Evolutionary conservation across 1,140 invertebrate genomes (phyloP).

Genomic region (Phortica variegata): DNA sequence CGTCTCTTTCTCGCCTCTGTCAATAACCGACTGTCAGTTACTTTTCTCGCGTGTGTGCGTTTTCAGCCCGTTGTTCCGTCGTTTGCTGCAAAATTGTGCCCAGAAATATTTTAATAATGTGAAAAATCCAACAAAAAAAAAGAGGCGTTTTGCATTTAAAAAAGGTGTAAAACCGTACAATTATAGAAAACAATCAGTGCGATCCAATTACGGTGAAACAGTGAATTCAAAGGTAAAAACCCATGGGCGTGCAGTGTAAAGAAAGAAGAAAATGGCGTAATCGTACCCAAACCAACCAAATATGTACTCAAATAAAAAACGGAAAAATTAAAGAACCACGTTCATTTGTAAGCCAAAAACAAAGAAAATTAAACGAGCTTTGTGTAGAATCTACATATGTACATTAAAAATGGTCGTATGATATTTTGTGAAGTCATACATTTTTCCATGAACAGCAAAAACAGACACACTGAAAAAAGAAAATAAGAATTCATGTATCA

Average conservation of each 20-base stretch:
- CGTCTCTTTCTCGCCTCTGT: no score
- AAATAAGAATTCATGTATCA: no score
- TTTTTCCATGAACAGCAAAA: no score
- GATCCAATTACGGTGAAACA: slow-evolving; percentile 27
- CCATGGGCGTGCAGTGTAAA: slow-evolving; percentile 39
- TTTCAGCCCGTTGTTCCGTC: no score
- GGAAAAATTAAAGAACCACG: slow-evolving; percentile 45
- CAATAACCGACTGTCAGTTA: no score
- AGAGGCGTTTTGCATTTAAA: slow-evolving; percentile 17
- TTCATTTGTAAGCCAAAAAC: no score
- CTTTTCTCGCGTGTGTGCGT: no score
- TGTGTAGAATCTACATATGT: slow-evolving; percentile 24
- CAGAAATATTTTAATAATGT: slow-evolving; percentile 3
- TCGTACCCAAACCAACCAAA: slow-evolving; percentile 40
- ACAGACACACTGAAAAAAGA: slow-evolving; percentile 40
- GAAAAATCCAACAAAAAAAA: slow-evolving; percentile 26
- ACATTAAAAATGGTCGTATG: slow-evolving; percentile 27
- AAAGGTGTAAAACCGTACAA: slow-evolving; percentile 19
- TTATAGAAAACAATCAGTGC: slow-evolving; percentile 23
- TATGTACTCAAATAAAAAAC: slow-evolving; percentile 20
- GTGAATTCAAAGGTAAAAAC: slow-evolving; percentile 43
- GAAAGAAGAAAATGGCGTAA: slow-evolving; percentile 48
- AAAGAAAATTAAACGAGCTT: slow-evolving; percentile 20
- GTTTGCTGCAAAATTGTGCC: slow-evolving; percentile 7
- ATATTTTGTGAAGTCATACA: no score